phyloP scores from a whole-genome alignment of 2,888 invertebrate genomes.

The Marasmarcha lunaedactyla region DNA sequence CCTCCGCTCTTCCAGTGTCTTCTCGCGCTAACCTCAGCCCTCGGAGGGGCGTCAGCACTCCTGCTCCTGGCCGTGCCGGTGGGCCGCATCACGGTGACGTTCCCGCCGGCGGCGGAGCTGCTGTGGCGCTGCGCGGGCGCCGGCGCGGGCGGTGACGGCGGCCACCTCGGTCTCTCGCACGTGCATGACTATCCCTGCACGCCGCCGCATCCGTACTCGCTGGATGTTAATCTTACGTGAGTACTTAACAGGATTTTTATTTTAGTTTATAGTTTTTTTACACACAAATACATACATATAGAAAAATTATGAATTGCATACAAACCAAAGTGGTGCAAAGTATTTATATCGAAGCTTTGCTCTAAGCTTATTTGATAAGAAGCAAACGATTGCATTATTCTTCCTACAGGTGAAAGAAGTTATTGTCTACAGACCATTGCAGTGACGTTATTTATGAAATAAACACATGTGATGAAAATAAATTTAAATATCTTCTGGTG shows the following conservation, averaged over 20 bases:
- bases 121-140: conserved; percentile 61
- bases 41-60: conserved; percentile 76
- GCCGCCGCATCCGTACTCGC: conserved; percentile 52
- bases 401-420: too few relatives aligned
- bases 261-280: too few relatives aligned
- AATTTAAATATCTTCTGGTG: too few relatives aligned
- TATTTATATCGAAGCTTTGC: too few relatives aligned
- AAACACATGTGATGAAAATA: too few relatives aligned
- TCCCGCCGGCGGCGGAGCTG: conserved; percentile 72
- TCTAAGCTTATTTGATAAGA: too few relatives aligned
- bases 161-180: conserved; percentile 38
- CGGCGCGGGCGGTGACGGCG: conserved; percentile 30
- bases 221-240: conserved; percentile 59
- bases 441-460: too few relatives aligned
- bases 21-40: conserved; percentile 74
- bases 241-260: conserved; percentile 17
- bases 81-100: conserved; percentile 75
- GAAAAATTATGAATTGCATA: too few relatives aligned
- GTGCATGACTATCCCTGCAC: conserved; percentile 61
- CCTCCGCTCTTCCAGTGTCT: conserved; percentile 66
- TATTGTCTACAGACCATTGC: too few relatives aligned
- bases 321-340: too few relatives aligned
- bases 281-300: conserved; percentile 5
- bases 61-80: conserved; percentile 78
- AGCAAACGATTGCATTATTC: too few relatives aligned